Base-by-base conservation (phyloP, 2,797 vertebrate species). In the Tachyglossus aculeatus region DNA sequence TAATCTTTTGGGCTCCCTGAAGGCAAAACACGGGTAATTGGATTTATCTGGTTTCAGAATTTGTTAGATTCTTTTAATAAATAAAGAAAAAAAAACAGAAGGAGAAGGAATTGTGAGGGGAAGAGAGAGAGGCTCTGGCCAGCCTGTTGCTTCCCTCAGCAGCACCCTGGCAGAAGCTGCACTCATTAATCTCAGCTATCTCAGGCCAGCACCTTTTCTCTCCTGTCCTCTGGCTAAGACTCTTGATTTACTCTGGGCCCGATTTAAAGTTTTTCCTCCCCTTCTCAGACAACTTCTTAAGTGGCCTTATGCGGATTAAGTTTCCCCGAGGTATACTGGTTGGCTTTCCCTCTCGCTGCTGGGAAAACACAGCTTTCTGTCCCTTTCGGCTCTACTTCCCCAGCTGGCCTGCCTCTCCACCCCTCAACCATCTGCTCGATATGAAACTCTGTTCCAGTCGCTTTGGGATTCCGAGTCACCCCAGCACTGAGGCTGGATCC, bases 11-110 rank as follows among this genome's bases (percentile, higher is more conserved):
- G 45, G 31, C 81, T 93, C 91, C 92, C 92, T 83, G 83, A 90
- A 92, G 93, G 92, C 90, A 91, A 91, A 93, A 91, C 90, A 90
- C 19, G 67, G 89, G 89, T 92, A 94, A 94, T 92, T 94, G 91
- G 93, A 93, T 94, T 94, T 93, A 94, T 93, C 91, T 89, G 89
- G 91, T 89, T 90, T 90, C 82, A 89, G 88, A 93, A 93, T 92
- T 90, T 90, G 90, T 91, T 92, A 88, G 89, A 82, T 82, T 87
- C 75, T 32, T 11, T 64, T 60, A 25, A 51, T 2, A 63, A 63
- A 69, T 71, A 87, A 88, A 88, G 78, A 72, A 53, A 77, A 22
- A 63, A 84, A 73, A 27, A 45, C 47, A 27, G 1, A 4, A 38
- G 24, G 41, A 31, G 11, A 4, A 24, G 31, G 39, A 58, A n/a